Conservation (phyloP, 2,888 invertebrate genomes). For the Ophion slaviceki region DNA sequence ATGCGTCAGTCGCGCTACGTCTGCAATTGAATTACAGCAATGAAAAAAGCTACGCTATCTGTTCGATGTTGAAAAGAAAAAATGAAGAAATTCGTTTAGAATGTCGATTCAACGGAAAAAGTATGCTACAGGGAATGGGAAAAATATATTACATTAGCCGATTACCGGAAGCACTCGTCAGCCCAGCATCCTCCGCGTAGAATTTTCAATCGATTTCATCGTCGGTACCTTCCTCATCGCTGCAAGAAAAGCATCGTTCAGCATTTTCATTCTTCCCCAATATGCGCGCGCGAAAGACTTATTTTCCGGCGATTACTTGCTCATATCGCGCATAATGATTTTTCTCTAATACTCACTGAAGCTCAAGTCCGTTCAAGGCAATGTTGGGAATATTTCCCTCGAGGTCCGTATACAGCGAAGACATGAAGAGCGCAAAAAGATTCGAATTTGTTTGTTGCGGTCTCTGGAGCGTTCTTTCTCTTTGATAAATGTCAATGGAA, state of each 20-base stretch:
- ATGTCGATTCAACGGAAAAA: background rate
- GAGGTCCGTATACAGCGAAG: constrained; percentile 90
- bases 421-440: constrained; percentile 84
- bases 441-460: constrained; percentile 74
- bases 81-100: background rate
- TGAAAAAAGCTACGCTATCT: constrained; percentile 1
- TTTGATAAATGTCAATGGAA: constrained; percentile 89
- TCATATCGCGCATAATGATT: background rate
- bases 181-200: background rate
- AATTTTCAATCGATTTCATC: constrained; percentile 66
- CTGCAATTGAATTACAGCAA: background rate
- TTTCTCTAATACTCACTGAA: constrained; percentile 69
- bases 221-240: constrained; percentile 58
- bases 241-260: constrained; percentile 47
- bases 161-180: background rate
- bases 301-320: background rate
- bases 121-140: constrained; percentile 7
- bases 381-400: constrained; percentile 78
- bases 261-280: background rate
- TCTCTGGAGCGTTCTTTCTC: constrained; percentile 81
- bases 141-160: constrained; percentile 37
- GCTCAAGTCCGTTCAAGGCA: constrained; percentile 68
- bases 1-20: constrained; percentile 15
- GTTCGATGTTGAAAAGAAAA: background rate
- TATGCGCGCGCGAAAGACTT: background rate